Evolutionary conservation across 2,888 invertebrate species (phyloP), one percentile per base, ranked within the genome.

Genomic region (Meta bourneti): DNA sequence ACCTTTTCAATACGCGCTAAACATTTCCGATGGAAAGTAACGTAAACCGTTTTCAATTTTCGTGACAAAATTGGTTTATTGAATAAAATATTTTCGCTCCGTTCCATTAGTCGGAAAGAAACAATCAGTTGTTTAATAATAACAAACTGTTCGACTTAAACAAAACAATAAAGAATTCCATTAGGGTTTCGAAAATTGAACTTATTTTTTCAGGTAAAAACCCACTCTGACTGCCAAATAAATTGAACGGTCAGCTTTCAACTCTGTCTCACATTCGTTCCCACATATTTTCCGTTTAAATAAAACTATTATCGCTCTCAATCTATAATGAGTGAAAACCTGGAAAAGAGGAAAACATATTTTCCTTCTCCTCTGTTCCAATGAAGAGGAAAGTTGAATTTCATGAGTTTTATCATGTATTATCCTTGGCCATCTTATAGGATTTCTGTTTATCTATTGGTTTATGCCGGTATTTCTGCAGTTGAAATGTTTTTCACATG

Each of bases 51-150:
- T 83, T 85, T 77, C 85, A 85, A 85, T 85, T 84, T 74, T 82
- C 82, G 74, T 11, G 83, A 77, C 85, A 77, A 85, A 83, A 85
- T 85, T 77, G 85, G 85, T 85, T 85, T 77, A 85, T 77, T 75
- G 85, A 85, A 85, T 85, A 77, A 52, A 77, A 77, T 75, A 77
- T 85, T 77, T 77, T 69, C 77, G 48, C 13, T 69, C 19, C 83
- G 54, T 20, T 83, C 71, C 51, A 84, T 85, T 85, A 61, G 16
- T 20, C 51, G 34, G 16, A 74, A 54, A 83, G 19, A 34, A 83
- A 83, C 70, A 54, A 52, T 71, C 74, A 74, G 74, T 83, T 83
- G 72, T 83, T 83, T 83, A 49, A 20, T 74, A 74, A 74, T 83
- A 83, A 83, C 34, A 83, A 72, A 54, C 16, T 51, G 54, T 13